Conservation (phyloP, 2,888 invertebrate genomes). For the Trypoxylon attenuatum region DNA sequence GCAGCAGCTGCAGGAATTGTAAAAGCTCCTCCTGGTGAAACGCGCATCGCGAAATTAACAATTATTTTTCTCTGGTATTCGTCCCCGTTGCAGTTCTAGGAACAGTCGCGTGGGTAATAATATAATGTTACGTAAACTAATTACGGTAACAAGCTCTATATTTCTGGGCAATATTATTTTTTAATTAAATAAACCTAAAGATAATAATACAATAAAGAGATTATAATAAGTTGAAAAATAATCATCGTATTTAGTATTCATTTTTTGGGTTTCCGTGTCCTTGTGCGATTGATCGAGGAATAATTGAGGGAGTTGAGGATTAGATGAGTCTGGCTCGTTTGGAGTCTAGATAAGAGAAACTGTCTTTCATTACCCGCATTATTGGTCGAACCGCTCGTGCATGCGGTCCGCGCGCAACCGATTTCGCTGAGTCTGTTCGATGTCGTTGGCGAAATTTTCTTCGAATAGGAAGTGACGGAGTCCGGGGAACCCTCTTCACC, state of each 20-base stretch:
- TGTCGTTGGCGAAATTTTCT: conserved; percentile 41
- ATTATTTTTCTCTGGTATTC: too few relatives aligned
- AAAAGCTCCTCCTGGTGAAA: too few relatives aligned
- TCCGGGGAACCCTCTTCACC: conserved; percentile 6
- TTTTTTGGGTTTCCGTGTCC: not conserved
- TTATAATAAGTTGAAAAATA: not conserved
- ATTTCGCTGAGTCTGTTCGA: conserved; percentile 51
- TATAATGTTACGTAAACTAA: too few relatives aligned
- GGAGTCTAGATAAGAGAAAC: not conserved
- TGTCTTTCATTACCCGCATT: conserved; percentile 44
- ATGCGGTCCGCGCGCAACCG: conserved; percentile 31
- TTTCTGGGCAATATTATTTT: too few relatives aligned
- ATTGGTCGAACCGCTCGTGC: conserved; percentile 42
- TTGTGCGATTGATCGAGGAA: not conserved
- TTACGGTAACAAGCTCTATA: too few relatives aligned
- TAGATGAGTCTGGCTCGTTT: not conserved
- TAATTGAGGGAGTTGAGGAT: not conserved
- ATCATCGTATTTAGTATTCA: not conserved
- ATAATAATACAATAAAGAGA: too few relatives aligned
- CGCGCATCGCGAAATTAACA: too few relatives aligned
- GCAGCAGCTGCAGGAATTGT: too few relatives aligned
- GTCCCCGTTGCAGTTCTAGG: too few relatives aligned
- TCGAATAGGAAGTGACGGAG: conserved; percentile 33
- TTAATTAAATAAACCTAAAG: too few relatives aligned
- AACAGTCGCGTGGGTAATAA: too few relatives aligned